phyloP scores from a whole-genome alignment of 2,888 invertebrate genomes.

The Neocrepidodera transversa region DNA sequence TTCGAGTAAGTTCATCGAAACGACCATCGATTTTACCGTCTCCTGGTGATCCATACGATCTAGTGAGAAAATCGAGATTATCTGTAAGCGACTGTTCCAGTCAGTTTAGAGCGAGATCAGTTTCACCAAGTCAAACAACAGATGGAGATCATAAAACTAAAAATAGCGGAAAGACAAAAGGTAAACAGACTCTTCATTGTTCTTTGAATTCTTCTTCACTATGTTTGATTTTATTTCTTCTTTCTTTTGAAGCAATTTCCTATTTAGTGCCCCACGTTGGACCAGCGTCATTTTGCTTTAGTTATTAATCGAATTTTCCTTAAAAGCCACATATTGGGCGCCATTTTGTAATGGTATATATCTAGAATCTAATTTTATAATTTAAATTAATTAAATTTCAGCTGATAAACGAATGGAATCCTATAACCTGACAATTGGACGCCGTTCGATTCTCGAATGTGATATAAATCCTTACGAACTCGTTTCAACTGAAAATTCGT shows the following conservation, averaged over 20 bases:
- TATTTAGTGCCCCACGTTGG: too few relatives aligned
- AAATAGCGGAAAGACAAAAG: constrained; percentile 47
- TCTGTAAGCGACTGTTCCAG: constrained; percentile 63
- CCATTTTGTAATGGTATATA: too few relatives aligned
- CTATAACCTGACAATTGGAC: constrained; percentile 50
- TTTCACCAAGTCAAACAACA: constrained; percentile 54
- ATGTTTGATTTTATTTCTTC: too few relatives aligned
- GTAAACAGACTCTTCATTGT: constrained; percentile 53
- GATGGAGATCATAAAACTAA: constrained; percentile 39
- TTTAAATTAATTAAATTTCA: too few relatives aligned
- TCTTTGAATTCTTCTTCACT: not conserved
- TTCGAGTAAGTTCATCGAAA: constrained; percentile 67
- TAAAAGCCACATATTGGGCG: too few relatives aligned
- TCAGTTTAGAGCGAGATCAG: constrained; percentile 60
- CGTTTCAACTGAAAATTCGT: constrained; percentile 64
- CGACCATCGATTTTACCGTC: constrained; percentile 71
- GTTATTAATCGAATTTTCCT: too few relatives aligned
- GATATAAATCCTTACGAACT: constrained; percentile 86
- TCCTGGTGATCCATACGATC: constrained; percentile 80
- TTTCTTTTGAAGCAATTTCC: too few relatives aligned
- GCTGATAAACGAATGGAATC: constrained; percentile 36
- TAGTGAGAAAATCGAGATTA: constrained; percentile 80
- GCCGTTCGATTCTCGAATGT: constrained; percentile 81
- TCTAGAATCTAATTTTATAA: too few relatives aligned
- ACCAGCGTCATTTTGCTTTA: too few relatives aligned